Evolutionary conservation across 2,113 vertebrate genomes (phyloP).

Genomic region (Picathartes gymnocephalus): DNA sequence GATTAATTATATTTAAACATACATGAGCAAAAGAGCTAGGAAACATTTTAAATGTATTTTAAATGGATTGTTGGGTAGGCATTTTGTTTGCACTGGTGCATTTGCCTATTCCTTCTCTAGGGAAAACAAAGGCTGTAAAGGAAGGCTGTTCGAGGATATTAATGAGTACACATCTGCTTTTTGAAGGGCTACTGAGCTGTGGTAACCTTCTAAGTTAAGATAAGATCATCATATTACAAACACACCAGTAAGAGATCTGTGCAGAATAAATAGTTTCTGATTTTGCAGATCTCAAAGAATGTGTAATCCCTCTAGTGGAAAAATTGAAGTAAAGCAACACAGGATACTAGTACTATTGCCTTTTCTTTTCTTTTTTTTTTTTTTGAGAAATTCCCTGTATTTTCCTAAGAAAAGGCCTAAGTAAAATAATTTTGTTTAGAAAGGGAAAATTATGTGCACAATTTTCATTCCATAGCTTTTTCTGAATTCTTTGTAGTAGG

Average conservation of each 20-base stretch:
- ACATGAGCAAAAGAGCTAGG: neutral
- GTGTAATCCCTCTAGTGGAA: neutral
- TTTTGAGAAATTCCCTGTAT: neutral
- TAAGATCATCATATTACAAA: neutral
- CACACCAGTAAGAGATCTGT: neutral
- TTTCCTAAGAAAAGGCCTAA: neutral
- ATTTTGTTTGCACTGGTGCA: neutral
- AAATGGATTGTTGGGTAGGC: neutral
- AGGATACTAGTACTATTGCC: neutral
- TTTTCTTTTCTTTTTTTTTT: neutral
- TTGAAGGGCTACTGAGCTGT: neutral
- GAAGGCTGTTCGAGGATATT: accelerated
- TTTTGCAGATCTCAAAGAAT: neutral
- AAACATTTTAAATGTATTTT: neutral
- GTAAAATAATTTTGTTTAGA: neutral
- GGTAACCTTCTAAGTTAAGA: neutral
- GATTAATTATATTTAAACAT: neutral
- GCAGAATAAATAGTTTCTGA: neutral
- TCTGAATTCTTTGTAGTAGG: neutral
- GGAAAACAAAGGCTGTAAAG: neutral
- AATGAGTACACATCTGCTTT: neutral
- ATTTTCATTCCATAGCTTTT: neutral
- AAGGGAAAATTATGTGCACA: neutral
- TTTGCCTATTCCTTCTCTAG: neutral
- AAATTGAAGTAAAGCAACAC: neutral